Evolutionary conservation across 2,888 invertebrate species (phyloP), one percentile per base, ranked within the genome.

Genomic region (Ectemnius continuus): DNA sequence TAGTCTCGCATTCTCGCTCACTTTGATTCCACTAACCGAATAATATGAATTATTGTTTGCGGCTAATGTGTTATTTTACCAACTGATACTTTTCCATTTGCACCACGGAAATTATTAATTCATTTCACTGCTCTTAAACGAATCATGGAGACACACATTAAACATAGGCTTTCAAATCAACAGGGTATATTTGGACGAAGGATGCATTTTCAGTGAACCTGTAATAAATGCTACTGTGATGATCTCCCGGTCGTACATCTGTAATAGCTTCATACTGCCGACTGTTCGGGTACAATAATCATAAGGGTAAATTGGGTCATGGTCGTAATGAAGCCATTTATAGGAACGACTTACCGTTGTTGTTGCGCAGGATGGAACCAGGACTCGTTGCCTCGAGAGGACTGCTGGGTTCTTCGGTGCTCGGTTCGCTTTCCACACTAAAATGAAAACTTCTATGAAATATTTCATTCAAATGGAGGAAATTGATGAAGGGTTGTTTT

Each of bases 351-450:
- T 90, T 84, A 90, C 91, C 91, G 87, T 87, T 89, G 86, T 88
- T 90, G 87, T 89, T 91, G 85, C 89, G 90, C 79, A 90, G 84
- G 82, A 90, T 90, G 75, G 90, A 90, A 70, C 88, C 89, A 65
- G 91, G 90, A 83, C 90, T 90, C 84, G 88, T 88, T 70, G 90
- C 89, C 85, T 91, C 91, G 72, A 91, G 86, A 85, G 90, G 90
- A 83, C 89, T 90, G 87, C 86, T 89, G 72, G 88, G 88, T 71
- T 90, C 90, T 80, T 91, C 90, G 81, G 86, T 86, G 82, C 86
- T 88, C 71, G 89, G 89, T 82, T 90, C 90, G 82, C 87, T 88
- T 83, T 91, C 91, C 81, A 90, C 90, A 79, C 91, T 91, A 86
- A 82, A 90, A 87, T 84, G 77, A 75, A 86, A 88, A 85, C 84